Evolutionary conservation across 2,888 invertebrate genomes (phyloP), one percentile per base, ranked within the genome.

Genomic region (Brachypterus glaber): DNA sequence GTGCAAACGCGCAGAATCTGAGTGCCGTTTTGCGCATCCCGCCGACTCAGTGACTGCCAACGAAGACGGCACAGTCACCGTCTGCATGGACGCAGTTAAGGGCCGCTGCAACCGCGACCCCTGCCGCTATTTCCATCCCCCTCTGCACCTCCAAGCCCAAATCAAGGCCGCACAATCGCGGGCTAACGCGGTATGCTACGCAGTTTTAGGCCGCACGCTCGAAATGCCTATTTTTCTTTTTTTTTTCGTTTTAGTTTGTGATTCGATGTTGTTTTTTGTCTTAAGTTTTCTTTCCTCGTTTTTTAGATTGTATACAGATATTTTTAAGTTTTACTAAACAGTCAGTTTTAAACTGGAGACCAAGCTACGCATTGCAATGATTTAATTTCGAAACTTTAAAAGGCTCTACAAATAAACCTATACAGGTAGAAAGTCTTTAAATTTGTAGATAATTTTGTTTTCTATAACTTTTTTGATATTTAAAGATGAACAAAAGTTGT

Each of bases 111-210:
- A 87, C 80, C 90, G 93, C 81, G 91, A 92, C 79, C 89, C 90
- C 80, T 95, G 95, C 88, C 90, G 92, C 83, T 93, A 93, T 89
- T 93, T 92, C 85, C 93, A 95, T 83, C 93, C 93, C 79, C 93
- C 93, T 80, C 85, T 91, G 82, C 93, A 95, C 88, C 91, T 95
- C 78, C 89, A 89, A 86, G 88, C 88, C 82, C 89, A 89, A 86
- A 88, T 91, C 84, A 90, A 90, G 88, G 78, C 84, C 79, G 89
- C 90, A 81, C 91, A 91, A 83, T 84, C 86, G 81, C 84, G 86
- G 84, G 74, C 74, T 71, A 80, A 80, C 80, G 81, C 82, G 82
- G 82, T 82, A 82, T 80, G 82, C 78, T 77, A 76, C 73, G 74
- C 67, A 62, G 71, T 74, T 72, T 74, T 64, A 63, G 64, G 59